Base-by-base conservation (phyloP, 2,113 vertebrate genomes). In the Hirundichthys speculiger region DNA sequence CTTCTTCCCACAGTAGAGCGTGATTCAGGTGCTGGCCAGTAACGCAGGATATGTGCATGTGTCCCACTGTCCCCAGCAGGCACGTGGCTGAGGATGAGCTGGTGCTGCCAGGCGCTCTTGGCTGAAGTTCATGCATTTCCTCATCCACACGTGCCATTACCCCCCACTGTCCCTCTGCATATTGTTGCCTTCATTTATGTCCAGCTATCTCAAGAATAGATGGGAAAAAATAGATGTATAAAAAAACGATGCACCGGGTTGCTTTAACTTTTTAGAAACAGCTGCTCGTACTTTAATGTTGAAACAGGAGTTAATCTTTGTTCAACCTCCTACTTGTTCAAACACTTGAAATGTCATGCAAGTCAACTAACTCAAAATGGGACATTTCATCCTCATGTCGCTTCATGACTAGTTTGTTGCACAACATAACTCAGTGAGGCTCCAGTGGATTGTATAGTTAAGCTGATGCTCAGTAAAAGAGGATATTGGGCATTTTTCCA, bases 101-200 rank as follows among this genome's bases (percentile, higher is more conserved):
- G 77, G 75, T 59, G 78, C 81, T 75, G 82, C 86, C 86, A 75
- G 83, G 87, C 79, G 15, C 84, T 69, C 77, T 73, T 58, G 65
- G 57, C 75, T 77, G 67, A 75, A 73, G 54, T 72, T 80, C 66
- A 59, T 85, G 64, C 72, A 58, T 77, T 56, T 72, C 55, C 69
- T 83, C 78, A 63, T 71, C 69, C 61, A 50, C 81, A 76, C 79
- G 67, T 59, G 66, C 66, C 30, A 6, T 10, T 7, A 3, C 30
- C 30, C 70, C 30, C 3, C 50, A 38, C 49, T 47, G n/a, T 64
- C 63, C 27, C 55, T 13, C 69, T 55, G 20, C 38, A 59, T 34
- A 10, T 34, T 30, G 48, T 38, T 15, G 24, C 56, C 38, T 43
- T 56, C 27, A 46, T 76, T 71, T 24, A 48, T 62, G 19, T 67